Evolutionary conservation across 2,797 vertebrate species (phyloP).

Genomic region (Peromyscus melanophrys): DNA sequence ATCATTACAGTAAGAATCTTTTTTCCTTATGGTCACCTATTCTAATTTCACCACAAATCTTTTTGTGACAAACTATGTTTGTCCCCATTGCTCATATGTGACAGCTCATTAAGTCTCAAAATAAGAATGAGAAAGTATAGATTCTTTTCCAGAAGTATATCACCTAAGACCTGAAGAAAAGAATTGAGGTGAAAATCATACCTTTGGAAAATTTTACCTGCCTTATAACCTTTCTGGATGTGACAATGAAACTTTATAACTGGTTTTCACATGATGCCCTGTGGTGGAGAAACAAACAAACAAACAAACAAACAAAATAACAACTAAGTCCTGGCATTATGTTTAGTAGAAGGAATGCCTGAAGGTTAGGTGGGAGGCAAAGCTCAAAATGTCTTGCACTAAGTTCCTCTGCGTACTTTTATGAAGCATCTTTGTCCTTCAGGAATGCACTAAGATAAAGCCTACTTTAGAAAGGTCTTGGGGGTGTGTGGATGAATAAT

Average conservation of each 20-base stretch:
- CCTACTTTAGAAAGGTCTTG: constrained; percentile 6
- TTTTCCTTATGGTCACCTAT: constrained; percentile 71
- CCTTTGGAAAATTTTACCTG: constrained; percentile 62
- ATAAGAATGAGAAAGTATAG: constrained; percentile 64
- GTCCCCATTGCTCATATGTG: constrained; percentile 64
- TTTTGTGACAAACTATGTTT: constrained; percentile 37
- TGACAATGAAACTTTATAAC: constrained; percentile 64
- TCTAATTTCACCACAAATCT: constrained; percentile 55
- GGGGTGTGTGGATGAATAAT: neutral
- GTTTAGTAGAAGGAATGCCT: constrained; percentile 62
- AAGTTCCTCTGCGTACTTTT: constrained; percentile 33
- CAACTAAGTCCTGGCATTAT: constrained; percentile 31
- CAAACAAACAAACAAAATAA: neutral
- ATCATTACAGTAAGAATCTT: constrained; percentile 70
- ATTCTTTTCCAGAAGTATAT: constrained; percentile 71
- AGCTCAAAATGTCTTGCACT: constrained; percentile 50
- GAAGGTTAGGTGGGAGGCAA: constrained; percentile 41
- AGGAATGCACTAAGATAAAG: neutral
- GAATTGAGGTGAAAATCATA: constrained; percentile 72
- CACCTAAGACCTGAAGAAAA: neutral
- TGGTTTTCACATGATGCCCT: constrained; percentile 47
- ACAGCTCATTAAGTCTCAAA: constrained; percentile 77
- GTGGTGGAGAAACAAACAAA: constrained; percentile 53
- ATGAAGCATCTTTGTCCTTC: constrained; percentile 48
- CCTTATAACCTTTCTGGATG: constrained; percentile 56